Conservation (phyloP, 23 tunicate genomes). For the Diplosoma virens region DNA sequence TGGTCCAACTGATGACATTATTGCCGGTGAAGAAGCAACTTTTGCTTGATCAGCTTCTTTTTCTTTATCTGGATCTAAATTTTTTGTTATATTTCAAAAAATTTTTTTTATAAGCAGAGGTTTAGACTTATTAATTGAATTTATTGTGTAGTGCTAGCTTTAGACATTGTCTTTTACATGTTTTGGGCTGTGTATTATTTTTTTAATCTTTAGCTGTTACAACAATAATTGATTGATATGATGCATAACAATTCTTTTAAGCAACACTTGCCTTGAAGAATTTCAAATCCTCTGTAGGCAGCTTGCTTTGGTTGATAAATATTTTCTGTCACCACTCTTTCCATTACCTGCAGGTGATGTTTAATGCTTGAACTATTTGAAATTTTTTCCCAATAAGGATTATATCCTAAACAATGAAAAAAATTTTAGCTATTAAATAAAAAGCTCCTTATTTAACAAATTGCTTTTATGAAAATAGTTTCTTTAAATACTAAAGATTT, state of each 20-base stretch:
- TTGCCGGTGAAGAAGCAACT: slow-evolving; percentile 63
- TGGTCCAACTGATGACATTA: slow-evolving; percentile 78
- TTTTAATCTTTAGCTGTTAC: not conserved
- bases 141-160: too few relatives aligned
- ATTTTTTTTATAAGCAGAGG: too few relatives aligned
- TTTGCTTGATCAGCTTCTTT: slow-evolving; percentile 36
- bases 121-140: too few relatives aligned
- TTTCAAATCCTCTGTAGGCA: slow-evolving; percentile 64
- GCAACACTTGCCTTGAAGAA: slow-evolving; percentile 40
- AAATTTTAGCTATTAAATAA: too few relatives aligned
- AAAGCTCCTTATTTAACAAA: too few relatives aligned
- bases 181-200: too few relatives aligned
- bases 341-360: slow-evolving; percentile 82
- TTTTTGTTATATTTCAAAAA: too few relatives aligned
- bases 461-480: too few relatives aligned
- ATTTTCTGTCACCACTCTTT: slow-evolving; percentile 94
- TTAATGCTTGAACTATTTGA: slow-evolving; percentile 44
- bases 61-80: slow-evolving; percentile 82
- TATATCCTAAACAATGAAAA: slow-evolving; percentile 28
- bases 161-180: too few relatives aligned
- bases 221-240: not conserved
- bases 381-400: slow-evolving; percentile 60
- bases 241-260: not conserved
- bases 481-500: too few relatives aligned
- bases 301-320: slow-evolving; percentile 88